phyloP scores from a whole-genome alignment of 53 echinoderm and acorn worm species.

The Holothuria leucospilota region DNA sequence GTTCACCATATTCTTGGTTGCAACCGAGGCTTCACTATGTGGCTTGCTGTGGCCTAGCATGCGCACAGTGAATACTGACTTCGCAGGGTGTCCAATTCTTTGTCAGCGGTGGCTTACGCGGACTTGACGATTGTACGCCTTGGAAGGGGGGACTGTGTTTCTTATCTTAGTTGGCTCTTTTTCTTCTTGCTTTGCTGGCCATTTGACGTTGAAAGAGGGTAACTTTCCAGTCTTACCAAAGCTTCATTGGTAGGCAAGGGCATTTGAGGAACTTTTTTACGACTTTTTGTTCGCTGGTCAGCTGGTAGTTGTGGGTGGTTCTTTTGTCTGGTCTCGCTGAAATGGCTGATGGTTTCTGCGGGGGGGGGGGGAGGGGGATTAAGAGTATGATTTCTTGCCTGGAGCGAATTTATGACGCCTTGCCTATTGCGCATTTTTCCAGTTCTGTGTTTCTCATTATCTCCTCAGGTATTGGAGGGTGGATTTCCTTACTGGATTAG shows the following conservation, averaged over 20 bases:
- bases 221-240: slow-evolving; percentile 54
- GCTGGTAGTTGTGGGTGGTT: neutral
- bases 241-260: slow-evolving; percentile 48
- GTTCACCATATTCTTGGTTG: neutral
- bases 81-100: slow-evolving; percentile 63
- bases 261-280: slow-evolving; percentile 46
- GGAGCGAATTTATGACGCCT: too few species aligned
- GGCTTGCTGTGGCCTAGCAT: neutral
- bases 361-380: too few species aligned
- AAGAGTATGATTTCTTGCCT: too few species aligned
- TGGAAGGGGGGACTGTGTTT: slow-evolving; percentile 76
- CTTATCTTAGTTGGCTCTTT: slow-evolving; percentile 31
- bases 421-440: slow-evolving; percentile 68
- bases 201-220: slow-evolving; percentile 55
- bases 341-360: neutral
- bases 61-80: slow-evolving; percentile 39
- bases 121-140: slow-evolving; percentile 52
- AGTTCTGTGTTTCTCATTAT: slow-evolving; percentile 68
- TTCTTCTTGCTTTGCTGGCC: slow-evolving; percentile 32
- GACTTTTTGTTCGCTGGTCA: slow-evolving; percentile 8
- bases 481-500: slow-evolving; percentile 7
- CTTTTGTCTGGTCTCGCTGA: neutral
- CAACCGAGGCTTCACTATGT: neutral
- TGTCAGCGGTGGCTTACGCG: too few species aligned
- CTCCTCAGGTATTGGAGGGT: slow-evolving; percentile 35